These are phyloP conservation scores for Nettapus auritus DNA, from an alignment of 2,113 vertebrate genomes.

Conservation along the genomic window DNA sequence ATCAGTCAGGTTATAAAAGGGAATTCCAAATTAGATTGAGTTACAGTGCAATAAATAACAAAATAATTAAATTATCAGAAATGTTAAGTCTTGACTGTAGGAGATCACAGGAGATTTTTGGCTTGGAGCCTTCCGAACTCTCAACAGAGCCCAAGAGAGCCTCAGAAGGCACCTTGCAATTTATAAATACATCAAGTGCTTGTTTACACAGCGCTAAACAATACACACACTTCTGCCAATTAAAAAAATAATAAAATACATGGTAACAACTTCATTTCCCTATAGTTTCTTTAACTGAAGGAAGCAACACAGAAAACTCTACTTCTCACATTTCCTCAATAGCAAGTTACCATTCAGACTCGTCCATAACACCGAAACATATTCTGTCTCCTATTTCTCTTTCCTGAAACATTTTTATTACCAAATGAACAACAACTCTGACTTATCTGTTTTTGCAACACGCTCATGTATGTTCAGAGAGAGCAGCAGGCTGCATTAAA, in stretches of 20 bases:
- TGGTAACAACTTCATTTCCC: background rate
- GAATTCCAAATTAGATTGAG: background rate
- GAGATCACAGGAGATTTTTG: background rate
- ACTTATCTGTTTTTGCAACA: constrained; percentile 13
- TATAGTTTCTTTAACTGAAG: background rate
- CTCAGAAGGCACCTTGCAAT: background rate
- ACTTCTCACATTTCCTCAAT: background rate
- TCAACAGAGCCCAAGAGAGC: background rate
- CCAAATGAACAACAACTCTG: background rate
- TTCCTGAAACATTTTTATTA: constrained; percentile 11
- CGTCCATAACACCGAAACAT: background rate
- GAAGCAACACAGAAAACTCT: background rate
- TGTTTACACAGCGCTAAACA: background rate
- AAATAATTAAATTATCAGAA: background rate
- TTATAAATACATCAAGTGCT: background rate
- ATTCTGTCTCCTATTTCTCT: background rate
- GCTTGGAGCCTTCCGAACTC: background rate
- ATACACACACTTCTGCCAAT: background rate
- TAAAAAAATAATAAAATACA: background rate
- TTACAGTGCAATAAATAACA: background rate
- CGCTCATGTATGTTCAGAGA: background rate
- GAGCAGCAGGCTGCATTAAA: constrained; percentile 57
- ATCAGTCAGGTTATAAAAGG: background rate
- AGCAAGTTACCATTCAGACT: background rate
- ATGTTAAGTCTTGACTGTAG: background rate